Evolutionary conservation across 2,888 invertebrate genomes (phyloP).

Genomic region (Myopa tessellatipennis): DNA sequence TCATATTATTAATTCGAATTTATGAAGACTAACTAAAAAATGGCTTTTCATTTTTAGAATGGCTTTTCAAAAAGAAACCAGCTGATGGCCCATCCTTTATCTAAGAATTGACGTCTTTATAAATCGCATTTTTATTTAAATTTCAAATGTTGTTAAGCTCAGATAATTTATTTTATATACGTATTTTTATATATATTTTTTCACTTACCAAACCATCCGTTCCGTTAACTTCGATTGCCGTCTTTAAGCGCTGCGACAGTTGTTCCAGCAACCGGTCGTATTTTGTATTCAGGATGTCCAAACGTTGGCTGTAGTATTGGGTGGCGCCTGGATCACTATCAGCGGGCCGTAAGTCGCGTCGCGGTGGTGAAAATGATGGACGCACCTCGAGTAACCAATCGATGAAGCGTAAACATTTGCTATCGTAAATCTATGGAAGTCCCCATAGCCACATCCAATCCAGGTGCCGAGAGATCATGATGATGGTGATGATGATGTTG

Average conservation of each 20-base stretch:
- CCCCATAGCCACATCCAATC: constrained; percentile 1
- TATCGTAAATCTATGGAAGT: constrained; percentile 65
- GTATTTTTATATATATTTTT: constrained; percentile 21
- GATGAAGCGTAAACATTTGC: constrained; percentile 68
- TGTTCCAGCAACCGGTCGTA: constrained; percentile 68
- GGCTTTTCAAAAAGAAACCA: no score
- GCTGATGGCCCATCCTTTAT: no score
- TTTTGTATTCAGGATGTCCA: constrained; percentile 67
- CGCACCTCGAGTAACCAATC: constrained; percentile 68
- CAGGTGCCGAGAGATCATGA: constrained; percentile 14
- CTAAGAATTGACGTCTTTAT: background rate
- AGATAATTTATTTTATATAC: no score
- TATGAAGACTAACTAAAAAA: no score
- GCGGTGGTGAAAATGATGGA: constrained; percentile 68
- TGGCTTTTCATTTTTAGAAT: no score
- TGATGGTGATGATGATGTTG: constrained; percentile 41
- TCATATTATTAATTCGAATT: no score
- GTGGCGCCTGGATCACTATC: constrained; percentile 68
- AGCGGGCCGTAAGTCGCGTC: constrained; percentile 64
- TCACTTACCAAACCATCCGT: constrained; percentile 68
- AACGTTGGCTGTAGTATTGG: constrained; percentile 66
- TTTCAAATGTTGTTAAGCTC: no score
- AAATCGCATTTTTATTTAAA: constrained; percentile 7
- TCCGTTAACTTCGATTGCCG: constrained; percentile 68
- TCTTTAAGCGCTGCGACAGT: constrained; percentile 67